A percentile compares a stretch with the other conserved stretches of the same genome.
These are phyloP conservation scores for Lota lota DNA, from an alignment of 2,113 vertebrate genomes.

Conservation along the genomic window DNA sequence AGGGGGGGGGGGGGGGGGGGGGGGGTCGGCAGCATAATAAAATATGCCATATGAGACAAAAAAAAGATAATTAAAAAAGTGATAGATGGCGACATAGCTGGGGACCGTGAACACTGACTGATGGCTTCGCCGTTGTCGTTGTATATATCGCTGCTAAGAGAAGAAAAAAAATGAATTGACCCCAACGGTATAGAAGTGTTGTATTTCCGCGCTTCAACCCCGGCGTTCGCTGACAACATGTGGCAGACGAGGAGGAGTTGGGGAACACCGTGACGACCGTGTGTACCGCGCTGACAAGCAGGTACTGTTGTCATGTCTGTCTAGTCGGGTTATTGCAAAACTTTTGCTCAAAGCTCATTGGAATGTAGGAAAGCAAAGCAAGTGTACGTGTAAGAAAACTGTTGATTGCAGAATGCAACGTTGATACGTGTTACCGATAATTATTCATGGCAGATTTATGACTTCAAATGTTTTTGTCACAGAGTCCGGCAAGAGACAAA, in stretches of 20 bases:
- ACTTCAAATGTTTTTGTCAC: too few species aligned
- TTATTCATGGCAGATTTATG: too few species aligned
- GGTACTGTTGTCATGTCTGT: too few species aligned
- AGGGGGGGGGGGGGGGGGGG: slow-evolving; percentile 56
- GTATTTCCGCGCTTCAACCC: slow-evolving; percentile 29
- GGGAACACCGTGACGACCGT: too few species aligned
- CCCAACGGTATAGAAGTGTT: slow-evolving; percentile 41
- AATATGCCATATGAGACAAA: slow-evolving; percentile 55
- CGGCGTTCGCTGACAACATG: slow-evolving; percentile 34
- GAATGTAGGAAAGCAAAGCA: too few species aligned
- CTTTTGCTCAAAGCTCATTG: too few species aligned
- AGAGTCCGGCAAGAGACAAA: slow-evolving; percentile 9
- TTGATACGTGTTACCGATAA: too few species aligned
- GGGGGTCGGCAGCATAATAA: slow-evolving; percentile 59
- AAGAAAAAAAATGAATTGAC: slow-evolving; percentile 16
- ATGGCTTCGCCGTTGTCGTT: slow-evolving; percentile 48
- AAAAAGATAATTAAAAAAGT: slow-evolving; percentile 67
- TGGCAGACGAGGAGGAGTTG: not conserved
- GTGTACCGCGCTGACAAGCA: too few species aligned
- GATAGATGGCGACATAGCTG: slow-evolving; percentile 54
- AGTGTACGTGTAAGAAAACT: too few species aligned
- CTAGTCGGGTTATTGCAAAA: too few species aligned
- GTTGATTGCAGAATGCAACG: too few species aligned
- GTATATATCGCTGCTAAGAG: slow-evolving; percentile 26
- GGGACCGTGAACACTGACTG: slow-evolving; percentile 50